phyloP scores from a whole-genome alignment of 2,113 vertebrate species.

The Apus apus region DNA sequence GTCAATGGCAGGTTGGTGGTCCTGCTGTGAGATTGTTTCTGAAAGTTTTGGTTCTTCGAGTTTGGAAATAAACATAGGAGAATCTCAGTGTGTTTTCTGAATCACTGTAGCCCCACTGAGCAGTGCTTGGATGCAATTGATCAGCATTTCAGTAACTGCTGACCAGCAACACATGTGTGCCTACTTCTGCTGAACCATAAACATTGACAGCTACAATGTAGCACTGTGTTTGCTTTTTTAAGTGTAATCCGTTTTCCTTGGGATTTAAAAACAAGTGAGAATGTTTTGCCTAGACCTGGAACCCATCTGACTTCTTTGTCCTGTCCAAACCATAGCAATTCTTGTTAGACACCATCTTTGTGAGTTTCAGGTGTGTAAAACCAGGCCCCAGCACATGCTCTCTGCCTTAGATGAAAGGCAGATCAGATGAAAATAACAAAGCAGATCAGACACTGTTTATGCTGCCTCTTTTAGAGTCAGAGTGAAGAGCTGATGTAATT shows the following conservation, averaged over 20 bases:
- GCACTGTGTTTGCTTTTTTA: not conserved
- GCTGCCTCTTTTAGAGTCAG: not conserved
- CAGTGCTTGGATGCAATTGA: fast-evolving
- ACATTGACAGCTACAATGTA: not conserved
- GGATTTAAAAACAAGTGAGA: not conserved
- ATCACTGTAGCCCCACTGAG: fast-evolving
- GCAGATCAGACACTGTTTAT: not conserved
- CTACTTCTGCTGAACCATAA: not conserved
- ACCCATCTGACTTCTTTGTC: not conserved
- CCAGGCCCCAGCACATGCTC: not conserved
- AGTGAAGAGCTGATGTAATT: not conserved
- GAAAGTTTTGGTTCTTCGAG: not conserved
- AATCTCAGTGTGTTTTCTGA: not conserved
- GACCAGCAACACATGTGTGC: not conserved
- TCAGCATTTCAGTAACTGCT: not conserved
- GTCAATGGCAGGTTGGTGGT: not conserved
- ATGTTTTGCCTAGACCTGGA: not conserved
- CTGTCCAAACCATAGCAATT: not conserved
- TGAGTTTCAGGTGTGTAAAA: not conserved
- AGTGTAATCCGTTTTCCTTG: not conserved
- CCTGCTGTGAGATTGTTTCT: not conserved
- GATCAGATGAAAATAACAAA: not conserved
- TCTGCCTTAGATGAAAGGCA: not conserved
- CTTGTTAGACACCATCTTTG: not conserved
- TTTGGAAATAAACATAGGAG: not conserved